Percentiles rank a stretch among this genome's conserved stretches.
phyloP scores from a whole-genome alignment of 2,888 invertebrate species.

The Tipula vernalis region DNA sequence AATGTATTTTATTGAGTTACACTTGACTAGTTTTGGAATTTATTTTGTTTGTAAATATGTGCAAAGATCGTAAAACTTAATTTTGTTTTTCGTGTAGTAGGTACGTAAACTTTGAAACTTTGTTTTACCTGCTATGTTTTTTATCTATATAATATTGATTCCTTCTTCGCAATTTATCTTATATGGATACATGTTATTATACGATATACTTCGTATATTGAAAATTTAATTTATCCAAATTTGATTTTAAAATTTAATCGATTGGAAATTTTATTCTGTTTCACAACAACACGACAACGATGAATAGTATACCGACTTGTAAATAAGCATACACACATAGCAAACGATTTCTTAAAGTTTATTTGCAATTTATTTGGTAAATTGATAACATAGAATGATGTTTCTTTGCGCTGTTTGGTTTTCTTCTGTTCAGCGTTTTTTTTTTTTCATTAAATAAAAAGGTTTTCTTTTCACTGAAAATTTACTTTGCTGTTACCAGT shows the following conservation, averaged over 20 bases:
- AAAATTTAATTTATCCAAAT: background rate
- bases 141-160: background rate
- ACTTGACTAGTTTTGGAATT: background rate
- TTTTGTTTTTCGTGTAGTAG: background rate
- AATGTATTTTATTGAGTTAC: background rate
- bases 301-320: background rate
- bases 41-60: background rate
- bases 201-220: background rate
- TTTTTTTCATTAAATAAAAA: background rate
- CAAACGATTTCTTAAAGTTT: background rate
- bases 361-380: background rate
- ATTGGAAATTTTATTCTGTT: background rate
- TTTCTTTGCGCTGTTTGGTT: background rate
- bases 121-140: background rate
- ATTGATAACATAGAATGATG: background rate
- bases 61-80: background rate
- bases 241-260: constrained; percentile 4
- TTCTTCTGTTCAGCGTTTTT: background rate
- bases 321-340: background rate
- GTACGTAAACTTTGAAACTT: background rate
- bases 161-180: background rate
- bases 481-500: background rate
- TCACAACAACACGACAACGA: background rate
- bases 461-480: background rate
- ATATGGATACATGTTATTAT: background rate